phyloP scores from a whole-genome alignment of 2,113 vertebrate genomes.

The Epinephelus lanceolatus region DNA sequence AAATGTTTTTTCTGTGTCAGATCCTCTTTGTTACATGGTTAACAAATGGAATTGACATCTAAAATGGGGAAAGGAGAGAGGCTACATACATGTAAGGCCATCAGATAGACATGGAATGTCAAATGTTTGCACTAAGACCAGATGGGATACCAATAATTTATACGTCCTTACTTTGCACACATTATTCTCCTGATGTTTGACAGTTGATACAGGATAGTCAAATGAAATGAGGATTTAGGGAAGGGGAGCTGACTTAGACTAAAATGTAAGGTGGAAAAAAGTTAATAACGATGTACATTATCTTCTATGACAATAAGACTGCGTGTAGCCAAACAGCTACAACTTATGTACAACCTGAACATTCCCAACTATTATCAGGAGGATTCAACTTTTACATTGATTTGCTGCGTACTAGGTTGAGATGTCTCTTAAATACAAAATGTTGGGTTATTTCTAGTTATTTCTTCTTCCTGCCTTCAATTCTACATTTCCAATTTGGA shows the following conservation, averaged over 20 bases:
- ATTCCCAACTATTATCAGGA: background rate
- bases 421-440: background rate
- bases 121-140: conserved; percentile 37
- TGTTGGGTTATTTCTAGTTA: background rate
- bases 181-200: conserved; percentile 36
- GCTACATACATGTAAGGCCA: background rate
- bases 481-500: background rate
- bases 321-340: background rate
- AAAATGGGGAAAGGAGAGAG: conserved; percentile 7
- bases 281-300: background rate
- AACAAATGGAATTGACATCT: conserved; percentile 50
- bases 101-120: conserved; percentile 21
- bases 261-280: background rate
- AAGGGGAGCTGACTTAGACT: background rate
- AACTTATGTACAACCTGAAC: background rate
- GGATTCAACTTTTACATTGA: background rate
- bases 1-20: conserved; percentile 56
- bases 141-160: conserved; percentile 46
- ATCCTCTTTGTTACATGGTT: conserved; percentile 54
- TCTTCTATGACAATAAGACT: background rate
- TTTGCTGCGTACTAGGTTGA: background rate
- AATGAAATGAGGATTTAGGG: background rate
- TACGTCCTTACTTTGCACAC: conserved; percentile 16
- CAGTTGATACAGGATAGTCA: conserved; percentile 2
- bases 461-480: background rate